These are phyloP conservation scores for Rotaria magnacalcarata DNA, from an alignment of 2,888 invertebrate species.

Conservation along the genomic window DNA sequence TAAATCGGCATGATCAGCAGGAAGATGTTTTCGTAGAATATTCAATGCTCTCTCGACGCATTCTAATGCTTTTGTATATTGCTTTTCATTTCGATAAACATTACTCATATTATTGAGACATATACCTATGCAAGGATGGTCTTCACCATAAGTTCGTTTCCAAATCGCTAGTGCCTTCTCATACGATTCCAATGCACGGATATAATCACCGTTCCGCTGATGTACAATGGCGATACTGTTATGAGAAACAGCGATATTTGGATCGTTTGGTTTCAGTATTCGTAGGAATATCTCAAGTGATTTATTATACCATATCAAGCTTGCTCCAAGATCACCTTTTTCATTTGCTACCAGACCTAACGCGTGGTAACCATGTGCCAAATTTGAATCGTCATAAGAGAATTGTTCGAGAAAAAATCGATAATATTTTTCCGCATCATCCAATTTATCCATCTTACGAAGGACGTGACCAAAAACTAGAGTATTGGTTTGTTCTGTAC, in stretches of 20 bases:
- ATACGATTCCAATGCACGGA: neutral
- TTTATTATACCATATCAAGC: neutral
- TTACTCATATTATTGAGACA: neutral
- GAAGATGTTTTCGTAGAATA: neutral
- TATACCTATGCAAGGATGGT: neutral
- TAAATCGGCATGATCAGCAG: neutral
- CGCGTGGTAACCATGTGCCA: neutral
- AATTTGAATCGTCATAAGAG: neutral
- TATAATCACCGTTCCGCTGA: neutral
- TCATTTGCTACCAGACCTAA: neutral
- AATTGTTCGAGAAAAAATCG: neutral
- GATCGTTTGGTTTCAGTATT: neutral
- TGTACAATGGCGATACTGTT: neutral
- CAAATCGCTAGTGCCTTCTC: neutral
- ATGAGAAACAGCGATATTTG: neutral
- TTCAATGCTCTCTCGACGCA: neutral
- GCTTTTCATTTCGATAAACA: neutral
- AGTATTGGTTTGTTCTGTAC: neutral
- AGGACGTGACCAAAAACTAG: neutral
- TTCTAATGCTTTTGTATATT: neutral
- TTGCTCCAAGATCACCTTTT: neutral
- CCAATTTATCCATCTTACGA: neutral
- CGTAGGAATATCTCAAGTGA: neutral
- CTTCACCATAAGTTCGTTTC: neutral
- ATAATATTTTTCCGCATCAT: constrained; percentile 1